Evolutionary conservation across 1,140 invertebrate species (phyloP), one percentile per base, ranked within the genome.

Genomic region (Drosophila jambulina): DNA sequence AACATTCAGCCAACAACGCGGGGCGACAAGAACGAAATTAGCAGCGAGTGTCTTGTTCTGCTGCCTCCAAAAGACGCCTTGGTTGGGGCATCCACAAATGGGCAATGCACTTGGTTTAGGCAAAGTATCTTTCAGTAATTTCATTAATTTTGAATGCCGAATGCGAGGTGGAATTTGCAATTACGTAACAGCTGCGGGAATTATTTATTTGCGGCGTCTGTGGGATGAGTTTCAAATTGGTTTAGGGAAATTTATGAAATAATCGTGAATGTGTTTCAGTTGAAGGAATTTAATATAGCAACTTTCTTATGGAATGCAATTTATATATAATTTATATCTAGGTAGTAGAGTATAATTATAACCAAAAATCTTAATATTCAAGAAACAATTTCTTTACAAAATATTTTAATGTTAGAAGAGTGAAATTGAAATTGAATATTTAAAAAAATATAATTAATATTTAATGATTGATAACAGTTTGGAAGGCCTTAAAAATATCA

Each of bases 11-110:
- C 29, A 70, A 53, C 58, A 62, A 51, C 34, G 34, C 34, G 15
- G 9, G 53, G 53, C 53, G 53, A 56, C 53, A 56, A 56, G 53
- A 56, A 56, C 34, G 67, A 70, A 70, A 70, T 68, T 70, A 70
- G 67, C 67, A 54, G 49, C 19, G 12, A 68, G 63, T 69, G 23
- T 70, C 62, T 70, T 56, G 48, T 68, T 43, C 25, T 21, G 32
- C 36, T 27, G 38, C 45, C 65, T 34, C 40, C 60, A 42, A 48
- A 43, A 70, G 43, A 9, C 23, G 12, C 19, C 7, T n/a, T 12
- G n/a, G 3, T 19, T 19, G 25, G 23, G 48, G 48, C 23, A 68
- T 68, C 67, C 40, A 13, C 67, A 68, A 70, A 69, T 70, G 63
- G 63, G 23, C 63, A 70, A 54, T 70, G 38, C 62, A 70, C 48